phyloP scores from a whole-genome alignment of 1,140 invertebrate species.

The Drosophila lacertosa region DNA sequence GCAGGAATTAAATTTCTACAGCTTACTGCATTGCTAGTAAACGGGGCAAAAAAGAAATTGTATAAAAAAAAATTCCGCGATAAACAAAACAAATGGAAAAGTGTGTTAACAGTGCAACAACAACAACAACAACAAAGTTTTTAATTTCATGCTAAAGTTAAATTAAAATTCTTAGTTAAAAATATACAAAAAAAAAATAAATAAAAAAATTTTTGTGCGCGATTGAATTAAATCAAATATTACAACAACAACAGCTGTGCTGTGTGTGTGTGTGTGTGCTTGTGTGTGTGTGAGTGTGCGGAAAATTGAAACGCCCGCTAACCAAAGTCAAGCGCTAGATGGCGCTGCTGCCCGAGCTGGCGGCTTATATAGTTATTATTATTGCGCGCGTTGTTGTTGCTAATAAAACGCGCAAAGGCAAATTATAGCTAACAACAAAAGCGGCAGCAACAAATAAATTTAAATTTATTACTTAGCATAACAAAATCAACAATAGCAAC shows the following conservation, averaged over 20 bases:
- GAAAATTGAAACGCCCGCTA: constrained; percentile 46
- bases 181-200: constrained; percentile 25
- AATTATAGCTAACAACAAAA: constrained; percentile 48
- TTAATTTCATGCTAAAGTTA: constrained; percentile 48
- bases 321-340: constrained; percentile 67
- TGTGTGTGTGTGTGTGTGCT: constrained; percentile 19
- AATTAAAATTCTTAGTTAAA: constrained; percentile 70
- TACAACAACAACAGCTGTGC: constrained; percentile 39
- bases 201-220: constrained; percentile 21
- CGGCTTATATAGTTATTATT: constrained; percentile 53
- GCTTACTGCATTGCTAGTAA: constrained; percentile 76
- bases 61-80: constrained; percentile 63
- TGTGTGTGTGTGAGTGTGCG: constrained; percentile 27
- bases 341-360: constrained; percentile 52
- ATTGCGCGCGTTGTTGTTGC: constrained; percentile 34
- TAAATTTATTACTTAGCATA: constrained; percentile 64
- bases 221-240: constrained; percentile 25
- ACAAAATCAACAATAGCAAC: constrained; percentile 45
- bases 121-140: constrained; percentile 41
- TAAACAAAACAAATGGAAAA: constrained; percentile 34
- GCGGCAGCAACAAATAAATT: constrained; percentile 56
- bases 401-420: constrained; percentile 55
- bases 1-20: constrained; percentile 75
- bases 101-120: constrained; percentile 53
- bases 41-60: constrained; percentile 55